Percentiles rank a stretch among this genome's conserved stretches.
Evolutionary conservation across 2,797 vertebrate genomes (phyloP).

Genomic region (Sebastiscus tertius): DNA sequence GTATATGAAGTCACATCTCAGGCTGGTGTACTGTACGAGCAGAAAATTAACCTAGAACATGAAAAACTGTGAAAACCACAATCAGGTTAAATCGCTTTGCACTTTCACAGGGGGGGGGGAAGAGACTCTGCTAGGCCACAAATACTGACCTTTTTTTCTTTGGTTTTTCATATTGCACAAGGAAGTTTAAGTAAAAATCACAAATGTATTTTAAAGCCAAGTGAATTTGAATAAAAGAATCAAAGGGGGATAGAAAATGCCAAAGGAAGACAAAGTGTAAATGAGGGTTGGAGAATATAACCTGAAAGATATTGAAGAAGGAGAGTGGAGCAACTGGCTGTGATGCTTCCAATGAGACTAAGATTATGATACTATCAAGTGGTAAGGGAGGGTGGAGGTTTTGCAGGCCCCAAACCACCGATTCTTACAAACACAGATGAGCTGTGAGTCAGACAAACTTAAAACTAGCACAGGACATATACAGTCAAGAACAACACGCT

Average conservation of each 20-base stretch:
- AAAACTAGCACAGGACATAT: constrained; percentile 62
- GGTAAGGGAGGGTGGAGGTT: constrained; percentile 85
- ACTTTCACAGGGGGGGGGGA: constrained; percentile 17
- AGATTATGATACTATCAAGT: constrained; percentile 83
- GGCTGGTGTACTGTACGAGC: neutral
- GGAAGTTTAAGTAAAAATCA: neutral
- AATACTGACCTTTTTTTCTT: neutral
- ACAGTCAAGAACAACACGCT: constrained; percentile 38
- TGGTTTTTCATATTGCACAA: neutral
- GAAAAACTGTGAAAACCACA: constrained; percentile 75
- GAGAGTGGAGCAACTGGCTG: constrained; percentile 22
- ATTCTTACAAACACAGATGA: constrained; percentile 80
- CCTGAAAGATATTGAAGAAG: neutral
- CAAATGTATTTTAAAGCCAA: neutral
- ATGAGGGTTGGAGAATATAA: neutral
- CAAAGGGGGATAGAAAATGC: neutral
- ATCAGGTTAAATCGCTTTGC: constrained; percentile 61
- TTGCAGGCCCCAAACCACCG: constrained; percentile 84
- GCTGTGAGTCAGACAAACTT: constrained; percentile 72
- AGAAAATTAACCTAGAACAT: constrained; percentile 55
- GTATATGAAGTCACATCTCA: constrained; percentile 3
- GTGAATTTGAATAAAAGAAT: neutral
- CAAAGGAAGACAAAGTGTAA: neutral
- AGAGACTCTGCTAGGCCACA: constrained; percentile 8
- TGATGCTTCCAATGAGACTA: constrained; percentile 71